Conservation (phyloP, 2,113 vertebrate genomes). For the Hydropotes inermis region DNA sequence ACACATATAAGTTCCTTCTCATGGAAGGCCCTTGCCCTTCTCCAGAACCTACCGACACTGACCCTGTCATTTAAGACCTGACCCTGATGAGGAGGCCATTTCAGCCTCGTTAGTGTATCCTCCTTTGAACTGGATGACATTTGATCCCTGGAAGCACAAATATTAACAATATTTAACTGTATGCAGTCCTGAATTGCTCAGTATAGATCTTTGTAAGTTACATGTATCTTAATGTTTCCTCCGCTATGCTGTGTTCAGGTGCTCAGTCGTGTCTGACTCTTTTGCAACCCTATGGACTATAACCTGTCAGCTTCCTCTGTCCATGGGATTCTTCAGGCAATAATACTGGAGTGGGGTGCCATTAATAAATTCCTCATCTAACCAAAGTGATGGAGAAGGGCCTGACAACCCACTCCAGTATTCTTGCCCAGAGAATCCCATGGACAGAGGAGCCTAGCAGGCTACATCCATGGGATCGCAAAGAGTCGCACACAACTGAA, state of each 20-base stretch:
- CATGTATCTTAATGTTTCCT: background rate
- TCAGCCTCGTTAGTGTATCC: background rate
- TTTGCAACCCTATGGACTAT: background rate
- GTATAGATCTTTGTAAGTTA: background rate
- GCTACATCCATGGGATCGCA: background rate
- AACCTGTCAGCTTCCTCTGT: background rate
- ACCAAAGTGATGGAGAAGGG: background rate
- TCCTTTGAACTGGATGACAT: background rate
- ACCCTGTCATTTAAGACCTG: background rate
- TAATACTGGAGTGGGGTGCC: background rate
- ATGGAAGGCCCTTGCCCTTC: background rate
- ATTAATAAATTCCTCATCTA: background rate
- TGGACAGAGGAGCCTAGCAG: background rate
- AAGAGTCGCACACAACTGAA: background rate
- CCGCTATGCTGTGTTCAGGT: background rate
- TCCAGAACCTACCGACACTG: background rate
- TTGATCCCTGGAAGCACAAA: background rate
- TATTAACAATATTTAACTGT: background rate
- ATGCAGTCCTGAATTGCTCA: background rate
- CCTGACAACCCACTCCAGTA: background rate
- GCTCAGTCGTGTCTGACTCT: background rate
- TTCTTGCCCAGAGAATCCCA: background rate
- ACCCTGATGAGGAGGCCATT: background rate
- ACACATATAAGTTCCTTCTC: background rate
- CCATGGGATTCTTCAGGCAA: background rate